Evolutionary conservation across 2,888 invertebrate species (phyloP), one percentile per base, ranked within the genome.

Genomic region (Lapara coniferarum): DNA sequence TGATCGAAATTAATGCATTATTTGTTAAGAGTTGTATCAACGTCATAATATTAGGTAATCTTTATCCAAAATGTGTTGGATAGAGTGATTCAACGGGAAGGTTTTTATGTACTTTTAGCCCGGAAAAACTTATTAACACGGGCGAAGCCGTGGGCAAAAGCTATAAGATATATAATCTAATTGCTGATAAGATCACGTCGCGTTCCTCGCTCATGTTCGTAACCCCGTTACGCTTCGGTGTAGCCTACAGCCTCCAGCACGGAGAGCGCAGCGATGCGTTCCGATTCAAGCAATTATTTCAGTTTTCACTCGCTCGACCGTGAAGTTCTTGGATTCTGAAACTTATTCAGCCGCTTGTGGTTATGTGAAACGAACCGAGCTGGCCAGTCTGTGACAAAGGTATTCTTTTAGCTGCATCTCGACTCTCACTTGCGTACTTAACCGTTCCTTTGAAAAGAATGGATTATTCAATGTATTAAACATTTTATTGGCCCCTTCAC

Each of bases 261-360:
- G 75, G 77, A 74, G 81, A 80, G 78, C 80, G 83, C 85, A 85
- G 73, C 79, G 83, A 78, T 84, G 85, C 84, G 83, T 85, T 82
- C 74, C 75, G 75, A 81, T 81, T 84, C 78, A 72, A 78, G 78
- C 85, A 86, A 87, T 89, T 88, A 87, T 86, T 85, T 82, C 80
- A 88, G 85, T 88, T 87, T 86, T 85, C 84, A 86, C 80, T 84
- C 78, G 78, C 77, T 79, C 75, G 79, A 81, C 81, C 78, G 78
- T 81, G 86, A 88, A 83, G 81, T 87, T 84, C 78, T 77, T 78
- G 80, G 80, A 82, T 81, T 78, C 76, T 73, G 75, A 76, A 63
- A 46, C 63, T 63, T 78, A 81, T 63, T 16, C 63, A 63, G 49
- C 2, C 46, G 19, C 49, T 63, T 49, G 63, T 49, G 63, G 76